These are phyloP conservation scores for Nyctibius bracteatus DNA, from an alignment of 2,113 vertebrate species.

Conservation along the genomic window DNA sequence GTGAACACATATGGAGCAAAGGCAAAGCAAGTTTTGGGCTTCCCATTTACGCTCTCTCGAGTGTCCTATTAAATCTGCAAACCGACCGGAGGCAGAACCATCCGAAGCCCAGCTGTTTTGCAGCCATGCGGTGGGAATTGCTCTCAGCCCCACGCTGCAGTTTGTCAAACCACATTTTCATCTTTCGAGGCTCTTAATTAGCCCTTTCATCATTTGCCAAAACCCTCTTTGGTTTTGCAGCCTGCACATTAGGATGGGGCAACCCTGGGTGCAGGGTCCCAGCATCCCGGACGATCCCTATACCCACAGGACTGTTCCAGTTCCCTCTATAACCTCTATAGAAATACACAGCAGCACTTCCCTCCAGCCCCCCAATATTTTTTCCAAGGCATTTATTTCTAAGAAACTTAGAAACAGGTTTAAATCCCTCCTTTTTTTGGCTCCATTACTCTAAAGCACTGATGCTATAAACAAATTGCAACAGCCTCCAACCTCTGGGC, in stretches of 20 bases:
- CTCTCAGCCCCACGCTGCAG: not conserved
- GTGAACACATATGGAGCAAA: not conserved
- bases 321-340: not conserved
- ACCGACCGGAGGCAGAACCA: not conserved
- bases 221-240: not conserved
- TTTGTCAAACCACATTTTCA: not conserved
- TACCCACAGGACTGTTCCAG: not conserved
- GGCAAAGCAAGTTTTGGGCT: not conserved
- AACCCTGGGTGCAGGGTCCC: not conserved
- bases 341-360: not conserved
- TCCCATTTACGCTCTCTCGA: not conserved
- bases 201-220: not conserved
- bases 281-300: accelerated
- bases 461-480: not conserved
- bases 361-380: not conserved
- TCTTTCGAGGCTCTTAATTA: constrained; percentile 7
- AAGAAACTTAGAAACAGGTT: not conserved
- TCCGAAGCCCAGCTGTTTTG: not conserved
- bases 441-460: accelerated
- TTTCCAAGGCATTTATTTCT: not conserved
- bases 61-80: not conserved
- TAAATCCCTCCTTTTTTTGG: not conserved
- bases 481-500: not conserved
- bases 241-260: not conserved
- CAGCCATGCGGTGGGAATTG: not conserved